Conservation (phyloP, 2,797 vertebrate genomes). For the Rhodeus uyekii region DNA sequence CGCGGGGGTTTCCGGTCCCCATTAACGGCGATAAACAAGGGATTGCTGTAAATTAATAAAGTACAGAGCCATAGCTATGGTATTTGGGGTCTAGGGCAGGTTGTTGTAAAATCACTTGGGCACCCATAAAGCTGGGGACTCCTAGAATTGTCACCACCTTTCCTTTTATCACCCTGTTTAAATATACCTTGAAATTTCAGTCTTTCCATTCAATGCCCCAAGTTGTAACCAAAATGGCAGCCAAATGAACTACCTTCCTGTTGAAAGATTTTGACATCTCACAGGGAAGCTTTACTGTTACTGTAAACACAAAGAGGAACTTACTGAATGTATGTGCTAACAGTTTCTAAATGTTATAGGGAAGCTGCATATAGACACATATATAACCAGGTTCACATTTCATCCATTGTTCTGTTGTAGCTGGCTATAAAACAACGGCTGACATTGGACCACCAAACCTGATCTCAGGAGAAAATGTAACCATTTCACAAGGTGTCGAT, state of each 20-base stretch:
- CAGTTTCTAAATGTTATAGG: not conserved
- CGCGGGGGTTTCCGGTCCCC: no score
- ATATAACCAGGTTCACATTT: constrained; percentile 1
- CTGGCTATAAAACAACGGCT: not conserved
- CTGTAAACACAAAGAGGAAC: not conserved
- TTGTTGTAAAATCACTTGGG: not conserved
- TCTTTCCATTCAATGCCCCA: not conserved
- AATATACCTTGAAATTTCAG: not conserved
- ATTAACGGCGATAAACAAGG: no score
- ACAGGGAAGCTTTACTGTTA: not conserved
- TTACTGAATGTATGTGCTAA: not conserved
- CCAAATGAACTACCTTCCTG: not conserved
- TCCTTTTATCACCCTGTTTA: no score
- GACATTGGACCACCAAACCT: not conserved
- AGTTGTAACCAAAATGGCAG: not conserved
- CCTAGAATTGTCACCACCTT: not conserved
- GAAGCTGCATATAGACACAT: not conserved
- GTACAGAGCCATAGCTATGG: no score
- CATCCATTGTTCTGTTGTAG: not conserved
- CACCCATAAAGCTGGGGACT: not conserved
- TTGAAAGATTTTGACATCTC: not conserved
- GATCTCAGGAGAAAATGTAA: not conserved
- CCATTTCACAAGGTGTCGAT: not conserved
- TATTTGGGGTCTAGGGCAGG: no score
- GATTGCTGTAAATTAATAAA: not conserved